Evolutionary conservation across 2,888 invertebrate species (phyloP), one percentile per base, ranked within the genome.

Genomic region (Notocelia uddmanniana): DNA sequence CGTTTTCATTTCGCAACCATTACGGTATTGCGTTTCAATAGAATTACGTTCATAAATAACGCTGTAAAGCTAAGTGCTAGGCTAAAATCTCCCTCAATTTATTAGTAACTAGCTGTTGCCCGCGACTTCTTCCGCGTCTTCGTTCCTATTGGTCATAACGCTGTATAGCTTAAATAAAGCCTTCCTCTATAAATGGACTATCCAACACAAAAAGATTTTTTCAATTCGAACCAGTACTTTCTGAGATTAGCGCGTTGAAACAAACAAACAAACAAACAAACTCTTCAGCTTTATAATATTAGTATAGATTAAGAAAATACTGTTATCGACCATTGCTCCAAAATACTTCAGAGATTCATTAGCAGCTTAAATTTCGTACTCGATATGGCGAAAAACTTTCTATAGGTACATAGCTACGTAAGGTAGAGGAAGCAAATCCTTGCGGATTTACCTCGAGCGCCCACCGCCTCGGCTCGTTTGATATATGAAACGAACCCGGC

Each of bases 361-460:
- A 66, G 55, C 41, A 55, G 54, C 59, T 21, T 66, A 45, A 66
- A 70, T 59, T 69, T 50, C 48, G 63, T 59, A 41, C 34, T 41
- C 26, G 41, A 54, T 34, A 71, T 71, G 41, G 55, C 41, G 58
- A 52, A 58, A 60, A 68, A 59, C 62, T 73, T 58, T 68, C n/a
- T 68, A 68, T 73, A 63, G 41, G 34, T 41, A n/a, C n/a, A n/a
- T n/a, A 52, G 58, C 68, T 62, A 52, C 60, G 68, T 9, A 55
- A 69, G 41, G 52, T 34, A 54, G 50, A 64, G 63, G 69, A 60
- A 70, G 74, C 70, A 76, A 82, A 82, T 81, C 79, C 81, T 75
- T 45, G 60, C 55, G 76, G 77, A 81, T 79, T 77, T 76, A 76
- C 75, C 71, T 73, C 66, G 67, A 50, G 48, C 73, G 31, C 50